Evolutionary conservation across 2,113 vertebrate genomes (phyloP).

Genomic region (Amphiprion percula): DNA sequence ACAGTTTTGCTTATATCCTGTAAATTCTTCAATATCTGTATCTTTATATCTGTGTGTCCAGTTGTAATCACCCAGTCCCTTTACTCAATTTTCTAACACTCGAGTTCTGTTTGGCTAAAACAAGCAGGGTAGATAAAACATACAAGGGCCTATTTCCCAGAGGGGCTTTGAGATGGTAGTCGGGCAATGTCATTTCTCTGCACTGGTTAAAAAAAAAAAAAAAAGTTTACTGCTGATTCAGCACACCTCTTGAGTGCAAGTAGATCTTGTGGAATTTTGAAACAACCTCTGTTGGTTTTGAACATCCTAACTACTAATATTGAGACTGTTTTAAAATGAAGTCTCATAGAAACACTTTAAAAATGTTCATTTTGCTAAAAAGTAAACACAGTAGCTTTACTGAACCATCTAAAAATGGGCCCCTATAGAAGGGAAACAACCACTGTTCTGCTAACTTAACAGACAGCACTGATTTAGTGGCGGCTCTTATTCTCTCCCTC

Average conservation of each 20-base stretch:
- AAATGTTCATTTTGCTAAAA: too few relatives aligned
- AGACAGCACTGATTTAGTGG: too few relatives aligned
- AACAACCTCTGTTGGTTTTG: constrained; percentile 3
- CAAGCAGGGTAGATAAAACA: constrained; percentile 36
- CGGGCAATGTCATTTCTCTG: constrained; percentile 19
- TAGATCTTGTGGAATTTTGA: constrained; percentile 7
- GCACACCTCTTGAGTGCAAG: constrained; percentile 19
- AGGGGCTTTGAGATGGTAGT: constrained; percentile 21
- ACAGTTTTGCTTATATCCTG: neutral
- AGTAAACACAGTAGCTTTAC: neutral
- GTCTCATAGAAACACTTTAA: too few relatives aligned
- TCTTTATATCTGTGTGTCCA: constrained; percentile 20
- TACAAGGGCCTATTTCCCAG: constrained; percentile 24
- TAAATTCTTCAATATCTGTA: neutral
- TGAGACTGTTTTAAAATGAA: too few relatives aligned
- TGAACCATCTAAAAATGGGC: neutral
- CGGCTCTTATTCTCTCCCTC: neutral
- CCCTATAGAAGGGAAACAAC: too few relatives aligned
- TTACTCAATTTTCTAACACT: constrained; percentile 31
- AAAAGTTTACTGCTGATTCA: constrained; percentile 22
- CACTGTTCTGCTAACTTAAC: too few relatives aligned
- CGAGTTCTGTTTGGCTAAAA: constrained; percentile 21
- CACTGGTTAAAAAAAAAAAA: neutral
- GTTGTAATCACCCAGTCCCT: constrained; percentile 9
- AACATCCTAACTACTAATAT: neutral